Evolutionary conservation across 1,140 invertebrate species (phyloP), one percentile per base, ranked within the genome.

Genomic region (Wiebesia pumilae): DNA sequence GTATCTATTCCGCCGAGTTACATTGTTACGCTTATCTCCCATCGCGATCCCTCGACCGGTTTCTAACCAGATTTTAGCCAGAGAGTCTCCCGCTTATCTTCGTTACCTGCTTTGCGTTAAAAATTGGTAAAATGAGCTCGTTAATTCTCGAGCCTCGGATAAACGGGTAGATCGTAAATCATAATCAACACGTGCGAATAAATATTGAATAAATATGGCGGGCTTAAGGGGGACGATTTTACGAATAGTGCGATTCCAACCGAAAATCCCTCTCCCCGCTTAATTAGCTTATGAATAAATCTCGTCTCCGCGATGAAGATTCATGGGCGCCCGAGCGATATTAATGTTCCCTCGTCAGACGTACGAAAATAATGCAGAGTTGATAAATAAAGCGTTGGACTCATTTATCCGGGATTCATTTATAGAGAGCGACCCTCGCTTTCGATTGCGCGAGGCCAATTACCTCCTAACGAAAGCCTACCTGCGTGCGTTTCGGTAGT

Each of bases 371-470:
- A 75, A 75, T n/a, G 24, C 81, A 33, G 16, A 67, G 38, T 6
- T 35, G 77, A 80, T 85, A 80, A 80, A 85, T 85, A 85, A 85
- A 78, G 30, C 19, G 10, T 7, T n/a, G n/a, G n/a, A n/a, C n/a
- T n/a, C n/a, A n/a, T n/a, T n/a, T n/a, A n/a, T n/a, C n/a, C n/a
- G n/a, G n/a, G n/a, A n/a, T 6, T 16, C 54, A 77, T 40, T 71
- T 83, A 78, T 21, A 67, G 58, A 30, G 33, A 62, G 54, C 24
- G 33, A 4, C 62, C 24, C 19, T 27, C 47, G 77, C 80, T 85
- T 85, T n/a, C n/a, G 67, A 85, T 81, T 81, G 54, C 80, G 62
- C 62, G 54, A 27, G 47, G n/a, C 54, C 83, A 80, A 85, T 85
- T 79, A 80, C 75, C 81, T 21, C 27, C 7, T 54, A 35, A 54